Base-by-base conservation (phyloP, 2,113 vertebrate genomes). In the Salminus brasiliensis region DNA sequence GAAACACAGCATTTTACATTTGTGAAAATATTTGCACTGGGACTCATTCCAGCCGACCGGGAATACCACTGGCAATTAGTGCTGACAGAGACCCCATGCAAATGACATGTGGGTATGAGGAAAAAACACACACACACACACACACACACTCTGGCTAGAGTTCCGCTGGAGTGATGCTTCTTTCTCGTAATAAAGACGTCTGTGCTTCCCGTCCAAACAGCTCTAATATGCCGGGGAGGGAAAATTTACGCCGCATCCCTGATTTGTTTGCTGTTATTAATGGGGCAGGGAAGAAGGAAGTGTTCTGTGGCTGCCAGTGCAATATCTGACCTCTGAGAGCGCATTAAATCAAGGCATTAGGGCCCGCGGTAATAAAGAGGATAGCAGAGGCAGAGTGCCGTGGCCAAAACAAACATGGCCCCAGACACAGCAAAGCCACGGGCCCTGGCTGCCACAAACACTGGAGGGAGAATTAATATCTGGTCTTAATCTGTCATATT, bases 181-280 rank as follows among this genome's bases (percentile, higher is more conserved):
- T 63, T 77, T 81, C 70, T 81, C 71, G 74, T 81, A 83, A 89
- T 88, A 89, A 90, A 89, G 79, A 86, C 60, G 79, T 84, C 79
- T 81, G 86, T 36, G 27, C 23, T 74, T 83, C 84, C 73, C 67
- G 72, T 77, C 72, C 78, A 82, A 88, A 83, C 72, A 82, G 84
- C 76, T 88, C 59, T 81, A 84, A 87, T 87, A 86, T 87, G 84
- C 83, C 82, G 79, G 81, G 80, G 81, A 80, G 79, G 34, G 57
- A 63, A 83, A 83, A 86, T 87, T 86, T 79, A 84, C 71, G 72
- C 79, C 49, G 69, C 53, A 72, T 74, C 49, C 65, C 78, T 88
- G 89, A 90, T 91, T 92, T 91, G 89, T 93, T 90, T 87, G 81
- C 82, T 74, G 76, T 87, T 90, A 90, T 92, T 91, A 91, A 91